Evolutionary conservation across 2,888 invertebrate genomes (phyloP), one percentile per base, ranked within the genome.

Genomic region (Orthonychiurus folsomi): DNA sequence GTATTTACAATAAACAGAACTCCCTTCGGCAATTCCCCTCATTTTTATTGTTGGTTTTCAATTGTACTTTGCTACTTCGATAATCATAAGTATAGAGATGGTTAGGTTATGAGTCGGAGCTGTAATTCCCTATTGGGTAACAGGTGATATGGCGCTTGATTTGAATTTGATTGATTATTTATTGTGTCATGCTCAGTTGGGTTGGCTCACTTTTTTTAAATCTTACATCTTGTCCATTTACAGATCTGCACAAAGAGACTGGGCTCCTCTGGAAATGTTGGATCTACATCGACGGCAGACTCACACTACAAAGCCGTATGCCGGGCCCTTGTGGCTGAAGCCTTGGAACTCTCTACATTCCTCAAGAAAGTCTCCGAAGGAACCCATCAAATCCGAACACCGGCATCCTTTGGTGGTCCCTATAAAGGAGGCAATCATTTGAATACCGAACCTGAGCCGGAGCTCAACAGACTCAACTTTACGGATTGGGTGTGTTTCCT

Each of bases 261-360:
- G 21, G 68, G 66, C 50, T 66, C 69, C 47, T 69, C 69, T 12
- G 60, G 68, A 5, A 25, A 56, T 3, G 50, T 5, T 5, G 28
- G 60, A 28, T n/a, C 20, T 21, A 27, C 9, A 18, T 9, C 26
- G 3, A 3, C 18, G 27, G 21, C 60, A 5, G 87, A 86, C 70
- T 81, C 83, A 57, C 91, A 92, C 80, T 95, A 93, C 80, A 86
- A 87, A 75, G 93, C 93, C 64, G 93, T 95, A 61, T 90, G 93
- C 77, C 83, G 93, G 66, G 94, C 93, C 63, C 83, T 94, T 72
- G 90, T 93, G 65, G 87, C 91, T 23, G 95, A 96, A 80, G 89
- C 92, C 61, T 80, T 90, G 66, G 94, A 95, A 79, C 82, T 96
- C 74, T 85, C 89, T 62, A 86, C 88, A 67, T 95, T 96, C 82